Evolutionary conservation across 2,797 vertebrate genomes (phyloP).

Genomic region (Crypturellus tataupa): DNA sequence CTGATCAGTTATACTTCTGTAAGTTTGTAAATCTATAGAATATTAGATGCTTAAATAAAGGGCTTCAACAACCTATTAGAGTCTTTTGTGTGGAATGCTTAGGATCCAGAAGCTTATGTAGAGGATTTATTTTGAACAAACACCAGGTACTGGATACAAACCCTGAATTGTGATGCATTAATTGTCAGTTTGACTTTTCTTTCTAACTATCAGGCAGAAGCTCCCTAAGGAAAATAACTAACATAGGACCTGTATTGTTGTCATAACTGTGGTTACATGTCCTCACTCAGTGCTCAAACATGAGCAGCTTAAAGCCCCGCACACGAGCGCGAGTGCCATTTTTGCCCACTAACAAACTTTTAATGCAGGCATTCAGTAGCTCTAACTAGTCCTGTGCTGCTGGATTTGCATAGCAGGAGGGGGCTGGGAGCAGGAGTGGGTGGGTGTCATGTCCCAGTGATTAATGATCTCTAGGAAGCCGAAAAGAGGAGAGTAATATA

Average conservation of each 20-base stretch:
- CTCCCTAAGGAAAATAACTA: slow-evolving; percentile 17
- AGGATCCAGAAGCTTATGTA: not conserved
- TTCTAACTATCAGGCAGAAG: slow-evolving; percentile 13
- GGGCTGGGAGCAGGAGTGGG: slow-evolving; percentile 80
- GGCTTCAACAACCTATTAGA: not conserved
- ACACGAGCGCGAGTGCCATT: slow-evolving; percentile 47
- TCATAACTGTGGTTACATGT: not conserved
- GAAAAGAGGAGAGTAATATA: slow-evolving; percentile 81
- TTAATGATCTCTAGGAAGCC: slow-evolving; percentile 87
- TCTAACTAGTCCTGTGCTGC: slow-evolving; percentile 75
- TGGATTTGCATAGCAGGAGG: slow-evolving; percentile 83
- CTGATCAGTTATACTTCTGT: not conserved
- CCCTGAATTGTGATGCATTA: not conserved
- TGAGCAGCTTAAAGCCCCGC: slow-evolving; percentile 30
- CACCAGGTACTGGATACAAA: not conserved
- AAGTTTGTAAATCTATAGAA: not conserved
- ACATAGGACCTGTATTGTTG: slow-evolving; percentile 1
- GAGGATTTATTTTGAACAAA: slow-evolving; percentile 5
- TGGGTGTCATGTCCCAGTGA: slow-evolving; percentile 86
- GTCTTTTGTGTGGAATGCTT: not conserved
- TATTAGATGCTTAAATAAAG: not conserved
- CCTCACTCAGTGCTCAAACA: slow-evolving; percentile 8
- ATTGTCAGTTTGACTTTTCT: not conserved
- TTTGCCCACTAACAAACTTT: slow-evolving; percentile 70
- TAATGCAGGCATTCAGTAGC: slow-evolving; percentile 74